Conservation (phyloP, 2,113 vertebrate species). For the Carettochelys insculpta region DNA sequence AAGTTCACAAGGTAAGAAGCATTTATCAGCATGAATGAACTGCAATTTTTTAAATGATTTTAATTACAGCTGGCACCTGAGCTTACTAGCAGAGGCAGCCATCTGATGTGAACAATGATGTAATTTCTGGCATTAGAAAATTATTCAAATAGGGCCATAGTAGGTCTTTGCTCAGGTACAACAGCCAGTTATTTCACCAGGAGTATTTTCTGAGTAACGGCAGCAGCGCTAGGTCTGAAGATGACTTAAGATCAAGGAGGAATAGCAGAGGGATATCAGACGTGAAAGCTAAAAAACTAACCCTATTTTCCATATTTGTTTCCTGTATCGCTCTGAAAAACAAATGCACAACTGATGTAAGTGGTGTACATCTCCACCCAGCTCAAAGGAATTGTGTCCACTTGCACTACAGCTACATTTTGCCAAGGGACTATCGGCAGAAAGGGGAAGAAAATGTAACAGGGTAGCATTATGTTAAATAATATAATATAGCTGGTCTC, state of each 20-base stretch:
- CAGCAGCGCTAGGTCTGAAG: neutral
- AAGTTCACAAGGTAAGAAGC: constrained; percentile 4
- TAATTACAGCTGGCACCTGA: constrained; percentile 2
- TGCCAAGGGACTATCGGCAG: neutral
- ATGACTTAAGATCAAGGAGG: neutral
- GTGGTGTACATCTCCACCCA: too few relatives aligned
- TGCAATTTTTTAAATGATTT: neutral
- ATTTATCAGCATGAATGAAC: neutral
- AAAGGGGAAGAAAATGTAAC: neutral
- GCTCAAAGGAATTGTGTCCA: neutral
- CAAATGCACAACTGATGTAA: neutral
- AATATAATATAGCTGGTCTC: neutral
- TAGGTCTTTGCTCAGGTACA: neutral
- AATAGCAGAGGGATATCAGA: neutral
- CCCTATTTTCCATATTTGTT: neutral
- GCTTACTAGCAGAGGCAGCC: neutral
- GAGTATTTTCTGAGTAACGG: neutral
- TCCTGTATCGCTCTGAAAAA: neutral
- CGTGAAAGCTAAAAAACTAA: neutral
- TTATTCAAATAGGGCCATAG: neutral
- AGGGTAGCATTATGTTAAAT: neutral
- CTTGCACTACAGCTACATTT: neutral
- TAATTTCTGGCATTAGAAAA: constrained; percentile 15
- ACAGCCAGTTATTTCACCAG: neutral
- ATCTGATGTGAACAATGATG: neutral